Percentiles rank a stretch among this genome's conserved stretches.
Conservation (phyloP, 2,888 invertebrate genomes). For the Agrypnus murinus region DNA sequence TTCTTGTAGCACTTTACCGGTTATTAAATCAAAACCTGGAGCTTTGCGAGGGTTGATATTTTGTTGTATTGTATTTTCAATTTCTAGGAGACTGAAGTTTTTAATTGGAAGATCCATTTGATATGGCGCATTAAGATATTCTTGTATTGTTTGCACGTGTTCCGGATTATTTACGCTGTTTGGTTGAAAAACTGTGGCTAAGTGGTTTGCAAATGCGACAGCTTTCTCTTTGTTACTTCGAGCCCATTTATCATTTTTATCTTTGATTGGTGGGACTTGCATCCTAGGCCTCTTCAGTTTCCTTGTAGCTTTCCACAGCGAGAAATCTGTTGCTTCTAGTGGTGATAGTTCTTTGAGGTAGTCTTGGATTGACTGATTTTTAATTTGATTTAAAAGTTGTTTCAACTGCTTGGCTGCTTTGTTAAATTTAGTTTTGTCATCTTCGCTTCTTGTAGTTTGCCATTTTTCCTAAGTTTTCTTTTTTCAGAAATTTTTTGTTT, state of each 20-base stretch:
- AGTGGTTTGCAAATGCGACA: constrained; percentile 4
- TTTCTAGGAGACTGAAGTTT: too few species aligned
- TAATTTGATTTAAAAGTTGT: not conserved
- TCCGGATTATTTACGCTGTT: not conserved
- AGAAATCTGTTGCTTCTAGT: not conserved
- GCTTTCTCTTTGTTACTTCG: constrained; percentile 12
- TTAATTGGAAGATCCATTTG: too few species aligned
- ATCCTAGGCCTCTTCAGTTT: constrained; percentile 26
- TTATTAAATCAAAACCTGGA: too few species aligned
- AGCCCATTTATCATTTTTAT: too few species aligned
- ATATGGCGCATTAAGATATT: too few species aligned
- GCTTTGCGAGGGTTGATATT: too few species aligned
- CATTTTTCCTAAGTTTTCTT: not conserved
- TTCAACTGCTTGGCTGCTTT: constrained; percentile 21
- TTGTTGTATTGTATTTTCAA: too few species aligned
- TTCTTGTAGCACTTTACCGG: too few species aligned
- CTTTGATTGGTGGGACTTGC: too few species aligned
- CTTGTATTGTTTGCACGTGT: not conserved
- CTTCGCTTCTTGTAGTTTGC: not conserved
- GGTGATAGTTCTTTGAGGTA: not conserved
- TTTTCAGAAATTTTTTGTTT: constrained; percentile 14
- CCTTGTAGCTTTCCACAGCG: constrained; percentile 22
- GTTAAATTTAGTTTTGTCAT: not conserved
- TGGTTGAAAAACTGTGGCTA: not conserved
- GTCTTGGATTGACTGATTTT: not conserved